Conservation (phyloP, 2,113 vertebrate genomes). For the human region DNA sequence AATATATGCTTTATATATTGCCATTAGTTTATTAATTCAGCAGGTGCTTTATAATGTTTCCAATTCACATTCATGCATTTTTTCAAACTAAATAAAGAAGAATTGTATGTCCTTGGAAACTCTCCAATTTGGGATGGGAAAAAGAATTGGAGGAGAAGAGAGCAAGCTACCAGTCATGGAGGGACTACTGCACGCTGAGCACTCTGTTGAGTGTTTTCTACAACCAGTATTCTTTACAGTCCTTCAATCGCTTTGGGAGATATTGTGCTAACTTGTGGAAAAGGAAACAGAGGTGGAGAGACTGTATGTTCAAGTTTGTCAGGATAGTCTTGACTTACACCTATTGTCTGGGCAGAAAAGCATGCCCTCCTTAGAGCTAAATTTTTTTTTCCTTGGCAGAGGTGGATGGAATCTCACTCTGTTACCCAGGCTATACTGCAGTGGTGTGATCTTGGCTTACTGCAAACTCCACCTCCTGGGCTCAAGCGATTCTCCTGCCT, state of each 20-base stretch:
- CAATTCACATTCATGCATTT: background rate
- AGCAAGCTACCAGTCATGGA: background rate
- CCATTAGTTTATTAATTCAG: background rate
- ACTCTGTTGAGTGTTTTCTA: background rate
- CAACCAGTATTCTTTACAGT: background rate
- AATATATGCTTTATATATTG: background rate
- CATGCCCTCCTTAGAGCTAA: background rate
- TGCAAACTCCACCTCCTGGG: too few species aligned
- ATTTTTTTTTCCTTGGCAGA: too few species aligned
- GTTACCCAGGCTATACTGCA: too few species aligned
- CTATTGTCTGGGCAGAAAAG: background rate
- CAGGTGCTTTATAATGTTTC: background rate
- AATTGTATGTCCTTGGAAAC: background rate
- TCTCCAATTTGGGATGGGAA: background rate
- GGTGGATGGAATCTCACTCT: too few species aligned
- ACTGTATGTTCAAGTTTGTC: background rate
- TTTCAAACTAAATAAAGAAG: background rate
- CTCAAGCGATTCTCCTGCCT: too few species aligned
- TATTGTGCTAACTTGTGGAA: background rate
- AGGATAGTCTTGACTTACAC: background rate
- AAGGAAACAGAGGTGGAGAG: background rate
- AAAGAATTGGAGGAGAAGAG: background rate
- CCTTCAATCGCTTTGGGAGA: background rate
- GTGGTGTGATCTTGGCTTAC: too few species aligned
- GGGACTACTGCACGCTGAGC: fast-evolving